Evolutionary conservation across 1,140 invertebrate species (phyloP).

Genomic region (Achroia grisella): DNA sequence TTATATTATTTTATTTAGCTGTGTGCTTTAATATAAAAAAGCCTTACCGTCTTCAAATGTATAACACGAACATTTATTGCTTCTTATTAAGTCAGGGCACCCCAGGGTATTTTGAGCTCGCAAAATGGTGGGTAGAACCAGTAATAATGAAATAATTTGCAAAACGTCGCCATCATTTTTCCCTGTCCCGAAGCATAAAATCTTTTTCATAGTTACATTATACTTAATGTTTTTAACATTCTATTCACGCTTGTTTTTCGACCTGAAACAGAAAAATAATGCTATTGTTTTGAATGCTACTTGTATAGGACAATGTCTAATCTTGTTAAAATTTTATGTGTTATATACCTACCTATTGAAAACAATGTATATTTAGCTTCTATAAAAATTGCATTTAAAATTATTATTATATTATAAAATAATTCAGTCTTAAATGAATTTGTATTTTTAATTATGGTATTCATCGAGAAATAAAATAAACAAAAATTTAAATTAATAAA

Average conservation of each 20-base stretch:
- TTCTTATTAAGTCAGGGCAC: constrained; percentile 48
- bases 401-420: too few relatives aligned
- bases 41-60: constrained; percentile 59
- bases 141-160: constrained; percentile 58
- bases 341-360: too few relatives aligned
- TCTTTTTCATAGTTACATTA: constrained; percentile 68
- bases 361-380: too few relatives aligned
- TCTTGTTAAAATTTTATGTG: too few relatives aligned
- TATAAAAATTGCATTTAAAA: too few relatives aligned
- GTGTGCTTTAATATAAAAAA: constrained; percentile 9
- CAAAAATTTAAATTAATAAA: too few relatives aligned
- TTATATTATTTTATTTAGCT: not conserved
- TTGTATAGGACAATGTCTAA: too few relatives aligned
- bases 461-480: too few relatives aligned
- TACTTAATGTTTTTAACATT: constrained; percentile 39
- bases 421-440: too few relatives aligned
- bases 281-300: too few relatives aligned
- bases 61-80: constrained; percentile 64
- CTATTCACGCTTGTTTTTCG: constrained; percentile 20
- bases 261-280: constrained; percentile 6
- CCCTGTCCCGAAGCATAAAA: constrained; percentile 42
- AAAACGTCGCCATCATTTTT: constrained; percentile 48
- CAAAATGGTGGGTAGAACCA: constrained; percentile 54
- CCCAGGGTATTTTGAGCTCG: constrained; percentile 67
- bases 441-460: too few relatives aligned